Conservation (phyloP, 2,888 invertebrate species). For the Agapostemon virescens region DNA sequence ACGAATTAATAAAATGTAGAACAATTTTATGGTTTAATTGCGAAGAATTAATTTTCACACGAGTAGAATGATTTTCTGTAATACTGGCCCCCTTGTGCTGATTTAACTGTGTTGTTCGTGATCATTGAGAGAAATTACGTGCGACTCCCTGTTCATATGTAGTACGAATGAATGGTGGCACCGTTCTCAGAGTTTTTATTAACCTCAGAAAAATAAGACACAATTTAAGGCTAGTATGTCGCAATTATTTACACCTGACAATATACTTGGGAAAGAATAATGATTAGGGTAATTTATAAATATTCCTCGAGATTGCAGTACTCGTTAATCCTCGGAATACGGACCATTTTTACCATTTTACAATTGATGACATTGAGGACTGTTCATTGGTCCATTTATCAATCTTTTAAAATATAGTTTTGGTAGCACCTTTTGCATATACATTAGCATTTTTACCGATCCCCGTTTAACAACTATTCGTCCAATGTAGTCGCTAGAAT, state of each 20-base stretch:
- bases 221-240: neutral
- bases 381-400: too few species aligned
- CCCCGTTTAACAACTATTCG: too few species aligned
- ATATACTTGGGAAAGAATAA: neutral
- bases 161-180: neutral
- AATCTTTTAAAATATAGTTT: too few species aligned
- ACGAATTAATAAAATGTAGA: neutral
- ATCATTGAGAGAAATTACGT: neutral
- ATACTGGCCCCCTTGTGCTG: neutral
- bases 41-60: neutral
- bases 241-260: slow-evolving; percentile 2
- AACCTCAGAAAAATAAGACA: neutral
- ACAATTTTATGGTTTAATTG: neutral
- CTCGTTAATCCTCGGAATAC: too few species aligned
- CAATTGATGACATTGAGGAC: too few species aligned
- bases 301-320: neutral
- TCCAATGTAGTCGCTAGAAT: too few species aligned
- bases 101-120: neutral
- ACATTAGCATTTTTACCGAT: too few species aligned
- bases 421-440: too few species aligned
- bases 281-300: neutral
- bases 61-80: neutral
- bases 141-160: neutral
- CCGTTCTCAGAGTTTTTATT: slow-evolving; percentile 11
- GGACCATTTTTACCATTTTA: too few species aligned